Conservation (phyloP, 2,888 invertebrate genomes). For the Clusia tigrina region DNA sequence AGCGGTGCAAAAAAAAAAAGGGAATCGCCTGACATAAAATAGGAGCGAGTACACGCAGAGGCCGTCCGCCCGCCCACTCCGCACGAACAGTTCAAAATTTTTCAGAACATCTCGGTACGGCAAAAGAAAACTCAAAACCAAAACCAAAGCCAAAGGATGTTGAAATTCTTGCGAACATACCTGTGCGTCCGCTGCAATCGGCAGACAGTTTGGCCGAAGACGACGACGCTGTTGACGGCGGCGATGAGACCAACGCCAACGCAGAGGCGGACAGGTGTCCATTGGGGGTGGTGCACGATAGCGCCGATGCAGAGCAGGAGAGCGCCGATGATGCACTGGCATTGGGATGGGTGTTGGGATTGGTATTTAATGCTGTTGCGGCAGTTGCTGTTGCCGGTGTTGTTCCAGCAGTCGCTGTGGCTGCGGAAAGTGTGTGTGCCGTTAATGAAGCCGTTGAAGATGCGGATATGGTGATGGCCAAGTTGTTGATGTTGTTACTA, state of each 20-base stretch:
- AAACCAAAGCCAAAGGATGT: conserved; percentile 27
- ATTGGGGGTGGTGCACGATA: conserved; percentile 25
- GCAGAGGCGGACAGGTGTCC: conserved; percentile 29
- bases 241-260: conserved; percentile 28
- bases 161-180: conserved; percentile 65
- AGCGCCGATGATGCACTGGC: conserved; percentile 46
- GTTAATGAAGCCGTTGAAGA: conserved; percentile 54
- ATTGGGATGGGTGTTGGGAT: conserved; percentile 49
- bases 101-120: conserved; percentile 42
- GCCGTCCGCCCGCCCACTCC: too few species aligned
- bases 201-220: conserved; percentile 61
- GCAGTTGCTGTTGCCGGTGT: conserved; percentile 17
- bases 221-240: conserved; percentile 36
- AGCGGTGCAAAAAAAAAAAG: not conserved
- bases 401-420: conserved; percentile 43
- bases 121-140: conserved; percentile 40
- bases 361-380: conserved; percentile 38
- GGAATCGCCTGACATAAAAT: too few species aligned
- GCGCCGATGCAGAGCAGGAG: conserved; percentile 37
- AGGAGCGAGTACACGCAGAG: not conserved
- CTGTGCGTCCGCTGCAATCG: conserved; percentile 72
- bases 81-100: conserved; percentile 41
- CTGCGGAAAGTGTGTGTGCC: conserved; percentile 44
- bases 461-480: conserved; percentile 38
- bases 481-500: conserved; percentile 34